phyloP scores from a whole-genome alignment of 2,888 invertebrate genomes.

The Stenurella melanura region DNA sequence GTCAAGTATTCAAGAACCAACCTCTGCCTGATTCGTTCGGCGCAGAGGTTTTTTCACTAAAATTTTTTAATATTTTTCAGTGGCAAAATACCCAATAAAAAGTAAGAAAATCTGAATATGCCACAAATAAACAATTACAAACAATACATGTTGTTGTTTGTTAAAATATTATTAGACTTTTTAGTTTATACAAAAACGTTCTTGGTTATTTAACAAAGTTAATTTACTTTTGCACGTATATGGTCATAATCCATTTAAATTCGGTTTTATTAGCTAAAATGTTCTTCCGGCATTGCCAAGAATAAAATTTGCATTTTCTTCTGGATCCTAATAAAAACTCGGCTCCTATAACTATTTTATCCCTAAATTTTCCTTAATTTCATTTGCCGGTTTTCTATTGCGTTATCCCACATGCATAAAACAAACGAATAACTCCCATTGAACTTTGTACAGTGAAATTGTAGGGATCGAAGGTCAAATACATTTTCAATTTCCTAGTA shows the following conservation, averaged over 20 bases:
- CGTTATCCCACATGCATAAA: slow-evolving; percentile 9
- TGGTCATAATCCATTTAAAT: slow-evolving; percentile 24
- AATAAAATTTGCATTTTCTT: slow-evolving; percentile 35
- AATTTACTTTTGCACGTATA: neutral
- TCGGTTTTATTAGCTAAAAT: slow-evolving; percentile 27
- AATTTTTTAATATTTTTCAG: no score
- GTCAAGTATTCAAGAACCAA: no score
- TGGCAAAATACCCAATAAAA: no score
- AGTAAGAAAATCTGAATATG: no score
- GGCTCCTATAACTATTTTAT: slow-evolving; percentile 16
- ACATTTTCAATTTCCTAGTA: slow-evolving; percentile 36
- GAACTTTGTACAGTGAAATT: slow-evolving; percentile 21
- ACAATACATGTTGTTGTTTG: no score
- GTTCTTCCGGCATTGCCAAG: slow-evolving; percentile 19
- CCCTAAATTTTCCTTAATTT: slow-evolving; percentile 32
- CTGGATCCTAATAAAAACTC: slow-evolving; percentile 36
- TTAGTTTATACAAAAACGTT: neutral
- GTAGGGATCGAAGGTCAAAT: slow-evolving; percentile 29
- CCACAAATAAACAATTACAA: no score
- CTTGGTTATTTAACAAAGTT: neutral
- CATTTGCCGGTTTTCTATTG: slow-evolving; percentile 30
- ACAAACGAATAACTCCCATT: slow-evolving; percentile 18
- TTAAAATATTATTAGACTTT: neutral
- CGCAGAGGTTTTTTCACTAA: no score
- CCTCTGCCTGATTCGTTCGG: no score